phyloP scores from a whole-genome alignment of 2,113 vertebrate species.

The Apeltes quadracus region DNA sequence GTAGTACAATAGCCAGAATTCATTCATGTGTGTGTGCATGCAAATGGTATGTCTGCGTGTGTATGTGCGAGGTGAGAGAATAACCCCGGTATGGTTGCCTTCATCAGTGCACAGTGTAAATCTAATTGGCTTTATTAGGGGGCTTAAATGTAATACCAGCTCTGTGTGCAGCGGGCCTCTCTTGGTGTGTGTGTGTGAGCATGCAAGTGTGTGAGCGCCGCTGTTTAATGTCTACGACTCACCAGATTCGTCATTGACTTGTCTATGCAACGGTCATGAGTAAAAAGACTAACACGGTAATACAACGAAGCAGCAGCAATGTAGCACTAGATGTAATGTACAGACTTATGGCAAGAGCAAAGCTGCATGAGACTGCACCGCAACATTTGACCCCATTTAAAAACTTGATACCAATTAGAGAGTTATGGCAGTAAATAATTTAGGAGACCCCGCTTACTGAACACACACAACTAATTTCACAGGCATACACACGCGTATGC shows the following conservation, averaged over 20 bases:
- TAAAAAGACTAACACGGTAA: constrained; percentile 36
- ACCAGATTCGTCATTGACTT: constrained; percentile 38
- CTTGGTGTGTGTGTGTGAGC: constrained; percentile 35
- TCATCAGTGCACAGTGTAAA: constrained; percentile 58
- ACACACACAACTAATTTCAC: constrained; percentile 65
- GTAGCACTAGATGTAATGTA: constrained; percentile 47
- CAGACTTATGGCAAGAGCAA: constrained; percentile 65
- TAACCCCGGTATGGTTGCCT: constrained; percentile 41
- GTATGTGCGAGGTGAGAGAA: constrained; percentile 33
- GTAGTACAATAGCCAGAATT: background rate
- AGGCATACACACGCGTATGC: constrained; percentile 36
- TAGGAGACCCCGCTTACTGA: constrained; percentile 67
- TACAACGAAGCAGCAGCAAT: constrained; percentile 40
- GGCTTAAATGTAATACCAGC: constrained; percentile 70
- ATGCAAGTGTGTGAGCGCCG: constrained; percentile 1
- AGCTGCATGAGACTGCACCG: constrained; percentile 73
- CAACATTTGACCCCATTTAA: constrained; percentile 87
- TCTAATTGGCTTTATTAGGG: constrained; percentile 74
- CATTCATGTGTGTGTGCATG: background rate
- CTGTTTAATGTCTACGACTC: constrained; percentile 55
- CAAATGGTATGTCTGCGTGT: constrained; percentile 6
- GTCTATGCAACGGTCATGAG: constrained; percentile 36
- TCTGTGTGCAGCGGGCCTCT: constrained; percentile 56
- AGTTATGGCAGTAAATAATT: constrained; percentile 84
- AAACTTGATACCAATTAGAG: constrained; percentile 86